A percentile compares a stretch with the other conserved stretches of the same genome.
Conservation (phyloP, 2,113 vertebrate species). For the Mirza zaza region DNA sequence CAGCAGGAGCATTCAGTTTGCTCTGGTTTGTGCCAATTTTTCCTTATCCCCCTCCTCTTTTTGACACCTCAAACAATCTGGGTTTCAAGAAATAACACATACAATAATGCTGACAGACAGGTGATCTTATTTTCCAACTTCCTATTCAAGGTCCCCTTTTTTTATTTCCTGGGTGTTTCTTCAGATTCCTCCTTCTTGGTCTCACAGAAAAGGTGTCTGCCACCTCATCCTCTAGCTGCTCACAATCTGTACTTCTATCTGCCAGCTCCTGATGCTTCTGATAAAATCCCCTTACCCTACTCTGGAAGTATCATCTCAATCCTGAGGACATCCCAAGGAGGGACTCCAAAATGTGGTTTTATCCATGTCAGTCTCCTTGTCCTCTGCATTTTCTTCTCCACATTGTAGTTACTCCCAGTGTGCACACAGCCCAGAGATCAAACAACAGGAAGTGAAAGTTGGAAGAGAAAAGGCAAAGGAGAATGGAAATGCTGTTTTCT, state of each 20-base stretch:
- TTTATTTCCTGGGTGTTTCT: conserved; percentile 19
- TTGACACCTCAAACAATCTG: not conserved
- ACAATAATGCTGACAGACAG: not conserved
- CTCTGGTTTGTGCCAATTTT: not conserved
- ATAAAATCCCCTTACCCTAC: not conserved
- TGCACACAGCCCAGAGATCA: not conserved
- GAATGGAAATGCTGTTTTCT: not conserved
- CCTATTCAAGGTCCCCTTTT: not conserved
- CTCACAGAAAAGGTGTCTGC: not conserved
- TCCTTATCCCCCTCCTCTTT: not conserved
- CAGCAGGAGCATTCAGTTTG: not conserved
- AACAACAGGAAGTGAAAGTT: not conserved
- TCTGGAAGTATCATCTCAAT: not conserved
- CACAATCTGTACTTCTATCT: not conserved
- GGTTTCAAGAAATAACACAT: not conserved
- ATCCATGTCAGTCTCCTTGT: not conserved
- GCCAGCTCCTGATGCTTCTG: not conserved
- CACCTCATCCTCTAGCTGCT: not conserved
- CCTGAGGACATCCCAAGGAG: not conserved
- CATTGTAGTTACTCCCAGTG: not conserved
- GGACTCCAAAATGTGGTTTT: not conserved
- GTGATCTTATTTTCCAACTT: not conserved
- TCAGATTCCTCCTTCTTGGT: not conserved
- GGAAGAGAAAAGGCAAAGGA: not conserved
- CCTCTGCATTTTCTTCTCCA: conserved; percentile 7